Percentiles rank a stretch among this genome's conserved stretches.
Conservation (phyloP, 2,888 invertebrate genomes). For the Drosophila koepferae region DNA sequence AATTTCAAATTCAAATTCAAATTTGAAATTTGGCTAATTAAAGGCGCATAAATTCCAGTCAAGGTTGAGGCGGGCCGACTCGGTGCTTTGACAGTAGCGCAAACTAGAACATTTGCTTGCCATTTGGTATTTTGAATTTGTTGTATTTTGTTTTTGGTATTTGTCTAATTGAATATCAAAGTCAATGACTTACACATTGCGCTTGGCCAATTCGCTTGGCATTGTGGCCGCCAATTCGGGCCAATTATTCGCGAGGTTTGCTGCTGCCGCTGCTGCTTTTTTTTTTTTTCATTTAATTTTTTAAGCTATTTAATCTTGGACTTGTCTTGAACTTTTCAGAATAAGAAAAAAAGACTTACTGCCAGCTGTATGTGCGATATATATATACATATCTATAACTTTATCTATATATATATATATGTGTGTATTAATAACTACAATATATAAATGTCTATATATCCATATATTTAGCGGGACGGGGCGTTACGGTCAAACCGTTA, state of each 20-base stretch:
- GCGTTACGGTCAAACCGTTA: conserved; percentile 62
- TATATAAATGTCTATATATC: conserved; percentile 20
- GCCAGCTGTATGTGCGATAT: conserved; percentile 44
- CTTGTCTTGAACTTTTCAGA: conserved; percentile 64
- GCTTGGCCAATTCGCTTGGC: conserved; percentile 68
- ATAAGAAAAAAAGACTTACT: conserved; percentile 28
- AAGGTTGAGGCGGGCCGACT: conserved; percentile 52
- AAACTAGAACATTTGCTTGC: conserved; percentile 70
- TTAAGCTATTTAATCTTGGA: conserved; percentile 65
- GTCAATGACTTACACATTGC: conserved; percentile 79
- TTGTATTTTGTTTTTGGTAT: conserved; percentile 38
- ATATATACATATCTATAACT: conserved; percentile 14
- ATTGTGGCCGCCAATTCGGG: conserved; percentile 72
- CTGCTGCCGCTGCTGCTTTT: conserved; percentile 2
- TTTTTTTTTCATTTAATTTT: conserved; percentile 7
- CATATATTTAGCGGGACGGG: conserved; percentile 9
- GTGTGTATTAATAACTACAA: not conserved
- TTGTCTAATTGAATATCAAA: conserved; percentile 80
- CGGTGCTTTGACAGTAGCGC: conserved; percentile 73
- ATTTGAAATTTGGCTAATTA: conserved; percentile 80
- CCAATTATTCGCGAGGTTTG: conserved; percentile 67
- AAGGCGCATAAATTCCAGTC: conserved; percentile 70
- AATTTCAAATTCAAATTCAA: conserved; percentile 37
- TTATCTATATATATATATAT: conserved; percentile 2
- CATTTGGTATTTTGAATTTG: conserved; percentile 19